These are phyloP conservation scores for Cinara cedri DNA, from an alignment of 2,888 invertebrate species.

Conservation along the genomic window DNA sequence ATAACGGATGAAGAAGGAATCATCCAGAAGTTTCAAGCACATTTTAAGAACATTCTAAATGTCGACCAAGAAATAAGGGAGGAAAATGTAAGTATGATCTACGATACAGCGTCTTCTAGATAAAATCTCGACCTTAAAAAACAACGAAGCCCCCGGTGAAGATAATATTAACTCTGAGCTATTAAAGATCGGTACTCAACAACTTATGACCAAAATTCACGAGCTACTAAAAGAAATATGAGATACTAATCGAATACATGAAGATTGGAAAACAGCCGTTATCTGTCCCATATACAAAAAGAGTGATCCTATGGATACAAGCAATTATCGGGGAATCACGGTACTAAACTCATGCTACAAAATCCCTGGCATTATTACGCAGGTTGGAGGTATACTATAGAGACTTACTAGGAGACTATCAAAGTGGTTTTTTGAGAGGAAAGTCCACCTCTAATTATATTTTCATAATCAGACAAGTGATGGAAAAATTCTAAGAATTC, in stretches of 20 bases:
- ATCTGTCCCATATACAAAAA: constrained; percentile 1
- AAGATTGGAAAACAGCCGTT: background rate
- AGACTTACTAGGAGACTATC: no score
- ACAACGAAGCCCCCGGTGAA: no score
- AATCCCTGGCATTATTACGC: constrained; percentile 1
- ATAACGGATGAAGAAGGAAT: constrained; percentile 12
- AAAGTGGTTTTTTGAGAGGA: no score
- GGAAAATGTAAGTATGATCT: no score
- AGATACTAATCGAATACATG: background rate
- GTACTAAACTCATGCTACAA: background rate
- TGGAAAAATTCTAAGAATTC: background rate
- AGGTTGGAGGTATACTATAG: no score
- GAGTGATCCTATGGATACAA: background rate
- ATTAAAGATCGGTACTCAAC: no score
- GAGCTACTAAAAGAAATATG: constrained; percentile 14
- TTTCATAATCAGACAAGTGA: no score
- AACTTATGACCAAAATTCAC: no score
- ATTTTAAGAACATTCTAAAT: constrained; percentile 3
- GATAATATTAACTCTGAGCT: background rate
- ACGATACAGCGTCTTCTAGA: no score
- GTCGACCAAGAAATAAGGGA: no score
- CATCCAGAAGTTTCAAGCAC: constrained; percentile 18
- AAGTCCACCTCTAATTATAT: no score
- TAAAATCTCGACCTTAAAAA: no score
- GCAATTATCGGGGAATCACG: background rate